Conservation (phyloP, 2,113 vertebrate genomes). For the Periophthalmus modestus region DNA sequence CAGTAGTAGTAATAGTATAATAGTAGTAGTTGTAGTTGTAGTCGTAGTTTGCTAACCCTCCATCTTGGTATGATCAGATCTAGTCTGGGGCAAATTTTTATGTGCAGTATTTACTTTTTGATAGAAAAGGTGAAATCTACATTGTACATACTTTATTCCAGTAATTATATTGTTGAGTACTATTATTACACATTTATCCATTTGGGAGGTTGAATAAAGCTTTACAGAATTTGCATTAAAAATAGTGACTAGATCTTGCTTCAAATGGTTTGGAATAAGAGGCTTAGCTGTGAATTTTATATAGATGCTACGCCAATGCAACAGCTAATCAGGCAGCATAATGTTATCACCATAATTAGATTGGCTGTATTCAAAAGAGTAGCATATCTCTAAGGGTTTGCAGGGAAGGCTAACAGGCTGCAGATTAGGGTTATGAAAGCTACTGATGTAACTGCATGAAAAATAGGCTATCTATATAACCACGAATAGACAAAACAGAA, state of each 20-base stretch:
- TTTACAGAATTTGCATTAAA: constrained; percentile 10
- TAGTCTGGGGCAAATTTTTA: no score
- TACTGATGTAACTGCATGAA: constrained; percentile 57
- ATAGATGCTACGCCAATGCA: constrained; percentile 52
- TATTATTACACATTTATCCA: background rate
- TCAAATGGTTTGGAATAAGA: constrained; percentile 59
- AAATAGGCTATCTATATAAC: constrained; percentile 41
- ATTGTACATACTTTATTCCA: no score
- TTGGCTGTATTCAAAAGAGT: constrained; percentile 61
- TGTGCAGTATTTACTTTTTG: no score
- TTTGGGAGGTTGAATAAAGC: constrained; percentile 31
- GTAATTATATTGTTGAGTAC: background rate
- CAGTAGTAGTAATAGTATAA: no score
- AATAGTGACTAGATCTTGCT: constrained; percentile 36
- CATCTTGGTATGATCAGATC: no score
- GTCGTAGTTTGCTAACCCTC: no score
- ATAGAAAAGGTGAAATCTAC: no score
- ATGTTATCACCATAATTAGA: constrained; percentile 74
- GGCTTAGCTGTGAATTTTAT: constrained; percentile 63
- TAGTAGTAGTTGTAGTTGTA: no score
- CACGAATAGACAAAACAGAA: constrained; percentile 48
- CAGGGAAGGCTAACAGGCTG: constrained; percentile 8
- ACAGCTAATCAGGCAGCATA: constrained; percentile 70
- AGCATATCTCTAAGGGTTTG: constrained; percentile 45
- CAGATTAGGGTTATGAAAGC: constrained; percentile 48